Conservation (phyloP, 2,797 vertebrate species). For the Poeciliopsis paucimaculata region DNA sequence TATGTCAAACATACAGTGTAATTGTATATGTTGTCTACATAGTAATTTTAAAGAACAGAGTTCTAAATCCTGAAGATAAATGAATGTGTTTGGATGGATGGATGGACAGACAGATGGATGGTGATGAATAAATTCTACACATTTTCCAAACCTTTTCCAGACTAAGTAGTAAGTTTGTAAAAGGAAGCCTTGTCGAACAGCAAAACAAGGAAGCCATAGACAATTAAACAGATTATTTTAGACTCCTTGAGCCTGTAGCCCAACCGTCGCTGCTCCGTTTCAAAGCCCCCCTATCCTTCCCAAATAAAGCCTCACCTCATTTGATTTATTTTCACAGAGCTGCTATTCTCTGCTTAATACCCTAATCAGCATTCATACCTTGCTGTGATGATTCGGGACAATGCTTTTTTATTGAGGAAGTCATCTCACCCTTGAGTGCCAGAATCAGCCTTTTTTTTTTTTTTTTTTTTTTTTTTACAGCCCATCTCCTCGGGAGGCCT, state of each 20-base stretch:
- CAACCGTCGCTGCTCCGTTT: constrained; percentile 25
- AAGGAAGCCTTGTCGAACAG: not conserved
- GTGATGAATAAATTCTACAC: not conserved
- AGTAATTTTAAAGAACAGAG: not conserved
- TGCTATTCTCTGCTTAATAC: constrained; percentile 94
- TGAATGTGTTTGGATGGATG: not conserved
- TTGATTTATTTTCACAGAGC: constrained; percentile 88
- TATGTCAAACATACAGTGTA: not conserved
- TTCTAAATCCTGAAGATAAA: not conserved
- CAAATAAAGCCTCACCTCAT: constrained; percentile 62
- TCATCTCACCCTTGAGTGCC: constrained; percentile 98
- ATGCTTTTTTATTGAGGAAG: constrained; percentile 96
- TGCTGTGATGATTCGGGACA: constrained; percentile 95
- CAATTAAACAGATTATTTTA: constrained; percentile 25
- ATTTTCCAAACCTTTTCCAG: not conserved
- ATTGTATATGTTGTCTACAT: no score
- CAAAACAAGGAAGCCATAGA: constrained; percentile 1
- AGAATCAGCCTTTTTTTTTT: constrained; percentile 87
- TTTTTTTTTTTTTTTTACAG: constrained; percentile 78
- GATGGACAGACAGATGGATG: not conserved
- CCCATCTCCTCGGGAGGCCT: constrained; percentile 89
- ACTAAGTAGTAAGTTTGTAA: not conserved
- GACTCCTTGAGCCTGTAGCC: constrained; percentile 9
- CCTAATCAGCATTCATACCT: constrained; percentile 98
- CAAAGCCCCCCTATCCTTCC: not conserved